A percentile compares a stretch with the other conserved stretches of the same genome.
These are phyloP conservation scores for Paedocypris micromegethes DNA, from an alignment of 2,797 vertebrate genomes.

Conservation along the genomic window DNA sequence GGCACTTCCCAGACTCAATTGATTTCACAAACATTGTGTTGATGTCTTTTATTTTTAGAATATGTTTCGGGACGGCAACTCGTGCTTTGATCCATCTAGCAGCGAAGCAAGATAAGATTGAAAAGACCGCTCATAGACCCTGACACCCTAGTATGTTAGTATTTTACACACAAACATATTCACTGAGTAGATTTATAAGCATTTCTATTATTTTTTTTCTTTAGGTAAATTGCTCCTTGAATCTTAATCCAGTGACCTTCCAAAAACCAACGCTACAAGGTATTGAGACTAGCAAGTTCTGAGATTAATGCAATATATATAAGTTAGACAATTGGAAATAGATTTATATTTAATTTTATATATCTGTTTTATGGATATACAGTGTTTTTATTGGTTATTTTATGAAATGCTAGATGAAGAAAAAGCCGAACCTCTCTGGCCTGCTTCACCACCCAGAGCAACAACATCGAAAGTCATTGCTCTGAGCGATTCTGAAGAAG, in stretches of 20 bases:
- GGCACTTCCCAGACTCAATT: too few relatives aligned
- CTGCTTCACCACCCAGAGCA: conserved; percentile 17
- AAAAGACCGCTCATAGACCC: too few relatives aligned
- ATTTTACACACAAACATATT: neutral
- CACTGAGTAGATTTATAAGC: neutral
- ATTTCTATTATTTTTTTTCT: conserved; percentile 12
- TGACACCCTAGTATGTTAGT: too few relatives aligned
- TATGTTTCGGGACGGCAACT: too few relatives aligned
- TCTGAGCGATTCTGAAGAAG: conserved; percentile 52
- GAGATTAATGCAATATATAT: too few relatives aligned
- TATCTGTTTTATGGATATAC: neutral
- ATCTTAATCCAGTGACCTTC: conserved; percentile 51
- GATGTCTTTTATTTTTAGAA: too few relatives aligned
- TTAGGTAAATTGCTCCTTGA: conserved; percentile 65
- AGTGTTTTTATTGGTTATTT: conserved; percentile 2
- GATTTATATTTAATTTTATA: too few relatives aligned
- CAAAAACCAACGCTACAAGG: conserved; percentile 43
- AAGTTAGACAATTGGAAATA: too few relatives aligned
- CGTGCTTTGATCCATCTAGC: too few relatives aligned
- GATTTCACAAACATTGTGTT: too few relatives aligned
- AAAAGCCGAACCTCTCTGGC: conserved; percentile 47
- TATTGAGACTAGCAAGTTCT: conserved; percentile 23
- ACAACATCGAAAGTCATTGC: conserved; percentile 47
- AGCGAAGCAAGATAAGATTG: too few relatives aligned
- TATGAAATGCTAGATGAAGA: conserved; percentile 39